phyloP scores from a whole-genome alignment of 2,113 vertebrate genomes.

The Indicator indicator region DNA sequence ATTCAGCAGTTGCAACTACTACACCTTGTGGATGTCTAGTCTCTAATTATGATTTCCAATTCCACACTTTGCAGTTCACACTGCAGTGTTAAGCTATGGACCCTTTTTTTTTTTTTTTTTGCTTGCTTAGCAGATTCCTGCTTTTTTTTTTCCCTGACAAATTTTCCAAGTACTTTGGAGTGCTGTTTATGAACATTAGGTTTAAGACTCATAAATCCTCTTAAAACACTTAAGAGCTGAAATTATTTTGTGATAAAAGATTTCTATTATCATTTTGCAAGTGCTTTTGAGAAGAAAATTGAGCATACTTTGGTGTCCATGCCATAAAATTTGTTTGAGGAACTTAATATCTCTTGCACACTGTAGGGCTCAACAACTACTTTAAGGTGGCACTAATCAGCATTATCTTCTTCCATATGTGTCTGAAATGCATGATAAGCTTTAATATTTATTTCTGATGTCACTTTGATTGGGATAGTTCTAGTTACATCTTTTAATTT shows the following conservation, averaged over 20 bases:
- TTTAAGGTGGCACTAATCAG: background rate
- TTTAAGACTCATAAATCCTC: background rate
- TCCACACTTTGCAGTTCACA: background rate
- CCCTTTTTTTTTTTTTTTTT: background rate
- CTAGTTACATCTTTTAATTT: background rate
- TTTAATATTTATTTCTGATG: background rate
- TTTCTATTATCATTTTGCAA: background rate
- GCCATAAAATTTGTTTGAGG: background rate
- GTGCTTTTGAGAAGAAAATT: background rate
- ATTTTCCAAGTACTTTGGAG: background rate
- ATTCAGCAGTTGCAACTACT: background rate
- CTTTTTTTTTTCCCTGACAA: background rate
- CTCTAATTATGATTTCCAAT: background rate
- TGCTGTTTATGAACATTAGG: background rate
- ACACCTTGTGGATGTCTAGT: accelerated
- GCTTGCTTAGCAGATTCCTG: background rate
- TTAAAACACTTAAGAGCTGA: background rate
- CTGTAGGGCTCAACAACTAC: background rate
- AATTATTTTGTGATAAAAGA: background rate
- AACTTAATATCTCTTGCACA: background rate
- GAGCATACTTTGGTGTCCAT: background rate
- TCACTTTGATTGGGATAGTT: background rate
- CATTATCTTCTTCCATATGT: background rate
- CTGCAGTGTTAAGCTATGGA: background rate
- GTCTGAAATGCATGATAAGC: background rate